These are phyloP conservation scores for Caranx melampygus DNA, from an alignment of 2,113 vertebrate species.

Conservation along the genomic window DNA sequence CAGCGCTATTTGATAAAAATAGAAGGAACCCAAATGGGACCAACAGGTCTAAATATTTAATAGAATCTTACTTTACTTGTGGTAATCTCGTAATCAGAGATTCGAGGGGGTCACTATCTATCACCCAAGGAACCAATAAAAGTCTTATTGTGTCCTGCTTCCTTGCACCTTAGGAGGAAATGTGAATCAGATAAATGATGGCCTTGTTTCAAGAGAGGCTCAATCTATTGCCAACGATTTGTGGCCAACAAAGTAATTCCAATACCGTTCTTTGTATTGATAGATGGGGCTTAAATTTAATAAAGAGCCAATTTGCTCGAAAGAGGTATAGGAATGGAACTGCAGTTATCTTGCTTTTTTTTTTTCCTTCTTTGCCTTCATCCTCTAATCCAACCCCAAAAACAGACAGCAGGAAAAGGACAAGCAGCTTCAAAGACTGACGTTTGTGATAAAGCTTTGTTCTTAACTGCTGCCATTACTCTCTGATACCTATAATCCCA, in stretches of 20 bases:
- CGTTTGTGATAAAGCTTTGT: constrained; percentile 54
- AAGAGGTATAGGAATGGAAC: constrained; percentile 61
- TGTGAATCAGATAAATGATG: constrained; percentile 82
- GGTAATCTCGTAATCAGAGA: constrained; percentile 77
- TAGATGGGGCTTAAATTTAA: constrained; percentile 80
- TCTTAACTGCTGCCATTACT: constrained; percentile 34
- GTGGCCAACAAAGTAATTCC: constrained; percentile 82
- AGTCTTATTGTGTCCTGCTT: constrained; percentile 73
- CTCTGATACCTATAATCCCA: constrained; percentile 18
- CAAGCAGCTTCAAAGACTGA: constrained; percentile 36
- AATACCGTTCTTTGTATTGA: constrained; percentile 80
- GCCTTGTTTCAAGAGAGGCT: constrained; percentile 75
- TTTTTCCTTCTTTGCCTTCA: constrained; percentile 38
- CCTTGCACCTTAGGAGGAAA: constrained; percentile 72
- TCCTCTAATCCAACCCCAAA: constrained; percentile 51
- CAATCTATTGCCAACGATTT: constrained; percentile 78
- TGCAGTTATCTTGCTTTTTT: constrained; percentile 64
- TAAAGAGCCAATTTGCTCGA: constrained; percentile 80
- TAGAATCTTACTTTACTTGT: constrained; percentile 78
- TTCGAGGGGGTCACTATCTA: constrained; percentile 73
- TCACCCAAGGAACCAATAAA: constrained; percentile 80
- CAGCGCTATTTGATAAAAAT: constrained; percentile 48
- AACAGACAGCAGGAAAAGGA: constrained; percentile 52
- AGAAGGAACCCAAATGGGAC: constrained; percentile 43
- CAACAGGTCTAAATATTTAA: constrained; percentile 75